Evolutionary conservation across 2,797 vertebrate genomes (phyloP).

Genomic region (Hippoglossus hippoglossus): DNA sequence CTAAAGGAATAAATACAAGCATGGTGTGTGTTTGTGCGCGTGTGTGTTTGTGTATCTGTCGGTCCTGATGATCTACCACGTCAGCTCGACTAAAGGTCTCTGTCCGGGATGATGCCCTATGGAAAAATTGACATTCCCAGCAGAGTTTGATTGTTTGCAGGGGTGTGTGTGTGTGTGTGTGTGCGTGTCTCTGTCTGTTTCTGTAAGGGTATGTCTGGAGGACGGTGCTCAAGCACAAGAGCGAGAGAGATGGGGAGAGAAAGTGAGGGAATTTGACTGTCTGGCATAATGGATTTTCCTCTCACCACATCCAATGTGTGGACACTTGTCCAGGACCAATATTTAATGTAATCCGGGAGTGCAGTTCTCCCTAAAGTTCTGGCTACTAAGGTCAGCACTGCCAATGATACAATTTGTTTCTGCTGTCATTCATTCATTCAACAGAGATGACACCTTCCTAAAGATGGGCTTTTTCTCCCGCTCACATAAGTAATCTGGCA

Average conservation of each 20-base stretch:
- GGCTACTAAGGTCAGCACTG: constrained; percentile 49
- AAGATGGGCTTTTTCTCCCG: background rate
- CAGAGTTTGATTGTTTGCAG: constrained; percentile 24
- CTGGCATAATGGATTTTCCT: too few species aligned
- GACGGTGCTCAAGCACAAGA: constrained; percentile 1
- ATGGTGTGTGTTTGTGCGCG: constrained; percentile 8
- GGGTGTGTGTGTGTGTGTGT: background rate
- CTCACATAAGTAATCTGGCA: background rate
- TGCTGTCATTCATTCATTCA: constrained; percentile 12
- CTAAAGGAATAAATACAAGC: constrained; percentile 62
- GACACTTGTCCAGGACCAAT: constrained; percentile 23
- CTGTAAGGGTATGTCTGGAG: constrained; percentile 3
- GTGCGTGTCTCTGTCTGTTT: background rate
- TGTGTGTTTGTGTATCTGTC: constrained; percentile 19
- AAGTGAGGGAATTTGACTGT: too few species aligned
- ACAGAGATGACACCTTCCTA: background rate
- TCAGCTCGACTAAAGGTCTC: constrained; percentile 72
- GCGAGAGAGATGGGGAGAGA: too few species aligned
- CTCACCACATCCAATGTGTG: constrained; percentile 18
- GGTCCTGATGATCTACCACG: constrained; percentile 68
- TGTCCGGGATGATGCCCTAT: constrained; percentile 44
- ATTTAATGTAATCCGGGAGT: constrained; percentile 38
- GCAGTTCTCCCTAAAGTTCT: constrained; percentile 31
- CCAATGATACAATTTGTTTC: constrained; percentile 1
- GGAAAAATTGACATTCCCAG: constrained; percentile 65